These are phyloP conservation scores for Capreolus pygargus DNA, from an alignment of 2,113 vertebrate genomes.

Conservation along the genomic window DNA sequence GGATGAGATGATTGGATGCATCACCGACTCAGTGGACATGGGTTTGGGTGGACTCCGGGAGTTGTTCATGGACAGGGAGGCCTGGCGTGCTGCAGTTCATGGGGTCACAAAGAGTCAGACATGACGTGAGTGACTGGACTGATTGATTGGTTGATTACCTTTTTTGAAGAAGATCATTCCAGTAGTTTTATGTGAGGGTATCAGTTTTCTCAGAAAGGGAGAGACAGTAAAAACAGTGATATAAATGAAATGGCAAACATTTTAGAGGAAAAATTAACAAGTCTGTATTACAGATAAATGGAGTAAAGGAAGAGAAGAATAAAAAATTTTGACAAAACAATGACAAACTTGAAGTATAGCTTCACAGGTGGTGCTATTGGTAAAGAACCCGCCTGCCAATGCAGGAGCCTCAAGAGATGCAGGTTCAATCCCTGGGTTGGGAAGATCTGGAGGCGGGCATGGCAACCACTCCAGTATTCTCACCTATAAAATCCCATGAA, in stretches of 20 bases:
- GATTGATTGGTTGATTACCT: neutral
- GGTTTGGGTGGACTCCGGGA: neutral
- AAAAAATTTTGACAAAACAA: neutral
- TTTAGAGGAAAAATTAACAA: neutral
- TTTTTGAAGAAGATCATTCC: neutral
- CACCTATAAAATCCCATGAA: neutral
- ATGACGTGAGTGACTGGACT: neutral
- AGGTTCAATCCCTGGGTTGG: neutral
- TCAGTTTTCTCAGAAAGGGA: neutral
- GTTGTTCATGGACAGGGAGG: neutral
- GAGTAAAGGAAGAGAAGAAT: neutral
- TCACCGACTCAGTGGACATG: neutral
- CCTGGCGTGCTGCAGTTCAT: neutral
- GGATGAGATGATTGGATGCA: neutral
- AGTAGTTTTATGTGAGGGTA: neutral
- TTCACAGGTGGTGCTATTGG: neutral
- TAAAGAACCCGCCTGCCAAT: neutral
- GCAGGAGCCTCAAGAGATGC: neutral
- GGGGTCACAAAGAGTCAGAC: neutral
- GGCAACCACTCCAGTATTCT: neutral
- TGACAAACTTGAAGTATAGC: neutral
- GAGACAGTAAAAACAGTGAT: neutral
- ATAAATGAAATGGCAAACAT: neutral
- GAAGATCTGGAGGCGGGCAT: neutral
- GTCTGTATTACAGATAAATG: neutral